These are phyloP conservation scores for Bombus turneri DNA, from an alignment of 1,140 invertebrate species.

Conservation along the genomic window DNA sequence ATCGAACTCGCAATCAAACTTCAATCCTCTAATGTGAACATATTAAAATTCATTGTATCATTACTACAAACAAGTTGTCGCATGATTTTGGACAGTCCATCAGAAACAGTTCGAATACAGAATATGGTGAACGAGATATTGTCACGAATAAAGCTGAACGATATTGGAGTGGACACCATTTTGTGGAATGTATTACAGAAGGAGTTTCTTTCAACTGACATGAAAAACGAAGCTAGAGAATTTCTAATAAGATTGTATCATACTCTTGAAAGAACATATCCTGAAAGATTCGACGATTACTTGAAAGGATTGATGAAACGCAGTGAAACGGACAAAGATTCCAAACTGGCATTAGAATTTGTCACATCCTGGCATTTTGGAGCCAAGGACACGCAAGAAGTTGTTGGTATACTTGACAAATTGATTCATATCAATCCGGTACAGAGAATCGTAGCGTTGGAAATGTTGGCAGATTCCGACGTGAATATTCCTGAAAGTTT, in stretches of 20 bases:
- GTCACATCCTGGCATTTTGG: constrained; percentile 75
- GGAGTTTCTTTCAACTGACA: constrained; percentile 61
- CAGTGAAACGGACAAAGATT: constrained; percentile 52
- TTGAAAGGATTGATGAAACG: constrained; percentile 73
- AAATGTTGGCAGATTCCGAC: constrained; percentile 64
- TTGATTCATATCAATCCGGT: constrained; percentile 86
- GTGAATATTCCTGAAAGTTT: constrained; percentile 71
- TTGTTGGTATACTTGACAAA: constrained; percentile 85
- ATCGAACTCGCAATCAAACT: constrained; percentile 82
- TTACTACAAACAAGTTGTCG: constrained; percentile 80
- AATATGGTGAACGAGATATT: constrained; percentile 81
- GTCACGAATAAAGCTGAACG: constrained; percentile 81
- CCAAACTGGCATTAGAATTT: constrained; percentile 69
- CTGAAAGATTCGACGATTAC: constrained; percentile 85
- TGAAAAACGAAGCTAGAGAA: constrained; percentile 54
- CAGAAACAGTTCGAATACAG: constrained; percentile 52
- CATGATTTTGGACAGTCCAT: constrained; percentile 50
- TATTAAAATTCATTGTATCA: constrained; percentile 82
- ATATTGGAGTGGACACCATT: constrained; percentile 78
- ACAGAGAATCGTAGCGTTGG: constrained; percentile 85
- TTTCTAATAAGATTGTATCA: constrained; percentile 78
- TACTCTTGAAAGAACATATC: constrained; percentile 86
- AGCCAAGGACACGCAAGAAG: constrained; percentile 75
- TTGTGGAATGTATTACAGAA: constrained; percentile 62
- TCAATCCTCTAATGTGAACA: constrained; percentile 80